Evolutionary conservation across 1,140 invertebrate genomes (phyloP).

Genomic region (Zaprionus vittiger): DNA sequence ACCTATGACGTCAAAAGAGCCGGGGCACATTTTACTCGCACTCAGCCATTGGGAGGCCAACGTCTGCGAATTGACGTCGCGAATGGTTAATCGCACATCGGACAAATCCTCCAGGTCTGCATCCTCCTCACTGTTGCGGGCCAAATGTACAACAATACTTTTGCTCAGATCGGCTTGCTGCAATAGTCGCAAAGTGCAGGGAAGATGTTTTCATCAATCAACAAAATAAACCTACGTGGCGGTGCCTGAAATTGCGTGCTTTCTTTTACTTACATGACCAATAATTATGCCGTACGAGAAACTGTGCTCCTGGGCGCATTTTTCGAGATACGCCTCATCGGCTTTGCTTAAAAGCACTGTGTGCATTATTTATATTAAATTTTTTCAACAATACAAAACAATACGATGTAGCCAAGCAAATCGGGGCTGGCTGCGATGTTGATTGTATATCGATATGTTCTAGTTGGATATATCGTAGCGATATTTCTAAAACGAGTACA

Average conservation of each 20-base stretch:
- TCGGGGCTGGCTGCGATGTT: slow-evolving; percentile 21
- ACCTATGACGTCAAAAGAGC: slow-evolving; percentile 82
- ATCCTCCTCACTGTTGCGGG: slow-evolving; percentile 77
- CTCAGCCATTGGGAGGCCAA: slow-evolving; percentile 77
- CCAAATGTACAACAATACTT: slow-evolving; percentile 75
- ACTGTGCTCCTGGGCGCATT: slow-evolving; percentile 75
- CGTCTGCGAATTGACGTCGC: slow-evolving; percentile 72
- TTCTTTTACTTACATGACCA: slow-evolving; percentile 70
- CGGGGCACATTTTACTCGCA: slow-evolving; percentile 81
- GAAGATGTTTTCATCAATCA: slow-evolving; percentile 3
- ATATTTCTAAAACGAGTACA: neutral
- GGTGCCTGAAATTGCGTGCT: slow-evolving; percentile 2
- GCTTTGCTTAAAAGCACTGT: slow-evolving; percentile 75
- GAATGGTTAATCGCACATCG: slow-evolving; percentile 51
- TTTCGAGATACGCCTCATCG: slow-evolving; percentile 77
- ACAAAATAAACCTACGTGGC: slow-evolving; percentile 67
- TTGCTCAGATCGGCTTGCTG: slow-evolving; percentile 75
- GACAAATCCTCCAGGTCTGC: slow-evolving; percentile 62
- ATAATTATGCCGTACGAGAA: slow-evolving; percentile 78
- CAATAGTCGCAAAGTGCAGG: neutral
- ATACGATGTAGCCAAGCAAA: slow-evolving; percentile 4
- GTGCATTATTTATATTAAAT: slow-evolving; percentile 58
- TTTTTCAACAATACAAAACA: slow-evolving; percentile 37
- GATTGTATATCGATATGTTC: slow-evolving; percentile 24
- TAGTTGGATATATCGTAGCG: neutral